Conservation (phyloP, 1,140 invertebrate species). For the Hyphantria cunea region DNA sequence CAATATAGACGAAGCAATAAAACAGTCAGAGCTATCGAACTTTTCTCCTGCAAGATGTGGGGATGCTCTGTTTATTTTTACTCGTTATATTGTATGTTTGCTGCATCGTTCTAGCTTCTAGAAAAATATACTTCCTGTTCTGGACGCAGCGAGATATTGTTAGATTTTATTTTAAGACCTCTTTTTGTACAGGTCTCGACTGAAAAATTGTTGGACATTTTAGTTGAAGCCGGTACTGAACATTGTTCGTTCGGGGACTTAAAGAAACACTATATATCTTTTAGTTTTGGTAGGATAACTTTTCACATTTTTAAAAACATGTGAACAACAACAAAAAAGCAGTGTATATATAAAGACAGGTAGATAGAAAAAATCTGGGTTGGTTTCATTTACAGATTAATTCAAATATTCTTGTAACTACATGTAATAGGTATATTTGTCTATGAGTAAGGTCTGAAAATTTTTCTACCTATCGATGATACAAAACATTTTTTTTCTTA, state of each 20-base stretch:
- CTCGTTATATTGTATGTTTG: conserved; percentile 14
- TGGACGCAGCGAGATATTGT: conserved; percentile 29
- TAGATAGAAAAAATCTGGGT: no score
- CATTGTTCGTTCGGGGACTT: conserved; percentile 2
- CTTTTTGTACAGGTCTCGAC: conserved; percentile 19
- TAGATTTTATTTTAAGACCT: conserved; percentile 15
- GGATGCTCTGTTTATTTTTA: conserved; percentile 11
- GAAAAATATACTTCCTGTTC: conserved; percentile 30
- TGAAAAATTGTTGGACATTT: conserved; percentile 26
- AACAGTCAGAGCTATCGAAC: conserved; percentile 7
- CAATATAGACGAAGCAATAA: background rate
- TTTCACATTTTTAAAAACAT: no score
- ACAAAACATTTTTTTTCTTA: no score
- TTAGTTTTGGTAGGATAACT: background rate
- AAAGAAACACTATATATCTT: conserved; percentile 6
- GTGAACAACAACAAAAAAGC: no score
- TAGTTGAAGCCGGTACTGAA: conserved; percentile 21
- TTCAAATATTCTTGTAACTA: no score
- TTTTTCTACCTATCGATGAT: no score
- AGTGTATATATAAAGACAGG: no score
- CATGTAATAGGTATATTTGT: no score
- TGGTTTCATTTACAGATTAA: no score
- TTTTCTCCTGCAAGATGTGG: conserved; percentile 2
- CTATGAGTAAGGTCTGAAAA: no score
- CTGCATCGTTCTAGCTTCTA: conserved; percentile 7